These are phyloP conservation scores for Galbula dea DNA, from an alignment of 2,113 vertebrate genomes.

Conservation along the genomic window DNA sequence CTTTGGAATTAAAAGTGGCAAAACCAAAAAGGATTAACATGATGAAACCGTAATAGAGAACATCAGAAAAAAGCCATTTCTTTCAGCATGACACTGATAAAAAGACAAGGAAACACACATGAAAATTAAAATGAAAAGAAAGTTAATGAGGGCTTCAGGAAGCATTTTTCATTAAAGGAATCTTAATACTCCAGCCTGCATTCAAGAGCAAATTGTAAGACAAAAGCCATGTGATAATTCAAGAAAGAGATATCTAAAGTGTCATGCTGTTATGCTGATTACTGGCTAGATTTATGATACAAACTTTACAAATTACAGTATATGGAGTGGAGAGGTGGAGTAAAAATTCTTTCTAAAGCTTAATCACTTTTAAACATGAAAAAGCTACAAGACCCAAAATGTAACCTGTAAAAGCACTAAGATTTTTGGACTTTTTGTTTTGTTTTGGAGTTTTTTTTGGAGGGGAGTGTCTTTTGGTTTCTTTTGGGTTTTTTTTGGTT, in stretches of 20 bases:
- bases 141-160: neutral
- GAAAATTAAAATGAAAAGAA: neutral
- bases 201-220: conserved; percentile 2
- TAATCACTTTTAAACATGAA: neutral
- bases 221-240: conserved; percentile 21
- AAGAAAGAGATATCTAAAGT: neutral
- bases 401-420: neutral
- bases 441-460: too few species aligned
- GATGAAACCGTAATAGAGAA: neutral
- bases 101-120: neutral
- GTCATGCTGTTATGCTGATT: neutral
- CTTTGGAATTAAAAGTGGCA: neutral
- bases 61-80: neutral
- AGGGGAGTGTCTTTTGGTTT: too few species aligned
- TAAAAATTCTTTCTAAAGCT: conserved; percentile 14
- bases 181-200: neutral
- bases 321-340: neutral
- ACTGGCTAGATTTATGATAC: neutral
- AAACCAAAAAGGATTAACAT: neutral
- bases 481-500: neutral
- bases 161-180: neutral
- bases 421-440: too few species aligned
- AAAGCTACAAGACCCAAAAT: neutral
- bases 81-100: neutral
- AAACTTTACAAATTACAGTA: conserved; percentile 18